Percentiles rank a stretch among this genome's conserved stretches.
Evolutionary conservation across 2,888 invertebrate species (phyloP).

Genomic region (Eristalis pertinax): DNA sequence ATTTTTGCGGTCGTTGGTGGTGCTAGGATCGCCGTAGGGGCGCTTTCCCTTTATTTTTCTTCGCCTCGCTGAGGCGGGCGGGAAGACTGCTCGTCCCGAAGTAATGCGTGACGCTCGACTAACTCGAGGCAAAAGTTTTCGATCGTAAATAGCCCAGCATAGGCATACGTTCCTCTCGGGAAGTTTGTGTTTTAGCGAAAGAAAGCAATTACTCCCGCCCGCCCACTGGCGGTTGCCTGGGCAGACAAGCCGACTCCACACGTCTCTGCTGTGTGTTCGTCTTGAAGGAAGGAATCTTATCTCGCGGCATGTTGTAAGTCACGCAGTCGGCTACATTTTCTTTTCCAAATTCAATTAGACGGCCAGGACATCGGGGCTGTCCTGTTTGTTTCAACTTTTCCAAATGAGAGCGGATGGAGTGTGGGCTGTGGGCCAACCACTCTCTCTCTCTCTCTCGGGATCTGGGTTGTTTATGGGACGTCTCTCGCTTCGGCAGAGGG

Average conservation of each 20-base stretch:
- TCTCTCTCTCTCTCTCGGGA: not conserved
- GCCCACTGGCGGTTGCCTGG: not conserved
- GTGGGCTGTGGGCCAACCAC: too few species aligned
- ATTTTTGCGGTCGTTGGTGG: not conserved
- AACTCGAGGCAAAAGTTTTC: not conserved
- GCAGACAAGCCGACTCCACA: conserved; percentile 23
- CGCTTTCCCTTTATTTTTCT: conserved; percentile 20
- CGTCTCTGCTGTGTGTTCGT: not conserved
- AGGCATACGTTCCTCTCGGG: conserved; percentile 2
- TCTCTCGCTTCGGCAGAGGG: not conserved
- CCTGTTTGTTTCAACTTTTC: conserved; percentile 14
- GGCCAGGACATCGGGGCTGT: not conserved
- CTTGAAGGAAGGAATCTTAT: not conserved
- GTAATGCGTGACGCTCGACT: conserved; percentile 24
- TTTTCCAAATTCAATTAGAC: conserved; percentile 23
- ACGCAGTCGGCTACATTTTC: conserved; percentile 19
- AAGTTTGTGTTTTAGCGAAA: not conserved
- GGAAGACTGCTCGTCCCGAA: not conserved
- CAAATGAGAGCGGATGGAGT: not conserved
- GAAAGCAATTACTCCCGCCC: not conserved
- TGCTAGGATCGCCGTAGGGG: not conserved
- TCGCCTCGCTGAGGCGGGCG: not conserved
- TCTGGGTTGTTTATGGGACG: conserved; percentile 18
- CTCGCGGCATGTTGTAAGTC: not conserved
- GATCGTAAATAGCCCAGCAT: not conserved